Evolutionary conservation across 2,113 vertebrate genomes (phyloP), one percentile per base, ranked within the genome.

Genomic region (Gnathonemus longibarbis): DNA sequence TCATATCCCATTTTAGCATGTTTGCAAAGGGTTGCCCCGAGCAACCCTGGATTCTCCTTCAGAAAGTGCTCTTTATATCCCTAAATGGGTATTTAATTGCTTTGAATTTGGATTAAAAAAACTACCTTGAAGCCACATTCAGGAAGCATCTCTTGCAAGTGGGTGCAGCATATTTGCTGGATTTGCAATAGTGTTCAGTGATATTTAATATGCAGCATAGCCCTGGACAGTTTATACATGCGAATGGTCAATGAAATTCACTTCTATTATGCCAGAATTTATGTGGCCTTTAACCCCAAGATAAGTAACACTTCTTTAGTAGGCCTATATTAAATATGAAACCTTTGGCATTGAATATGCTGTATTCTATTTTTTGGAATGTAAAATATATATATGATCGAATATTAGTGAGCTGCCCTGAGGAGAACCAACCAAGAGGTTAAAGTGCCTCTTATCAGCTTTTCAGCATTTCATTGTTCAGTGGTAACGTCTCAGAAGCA

Each of bases 81-180:
- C 93, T 96, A 95, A 96, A 95, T 91, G 96, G 95, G 96, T 96
- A 93, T 93, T 93, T 95, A 94, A 96, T 96, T 93, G 94, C 95
- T 96, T 95, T 95, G 94, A 95, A 94, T 95, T 94, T 89, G 88
- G 88, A 52, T 94, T 92, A n/a, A 80, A 80, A 77, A 80, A 89
- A 52, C 46, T 49, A 46, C 88, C 39, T 80, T 50, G 39, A 80
- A 89, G 46, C 66, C 46, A 88, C 19, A 19, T 46, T 74, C 56
- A 70, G 9, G 74, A 89, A 21, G 48, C 77, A 35, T 84, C 24
- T 84, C 49, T 48, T 46, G 50, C 80, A 62, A 45, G 80, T 48
- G 35, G 53, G 77, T 42, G 89, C 77, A 84, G 17, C 42, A n/a
- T 56, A 84, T 89, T 84, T 31, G 52, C 80, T 53, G 21, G 39